phyloP scores from a whole-genome alignment of 2,797 vertebrate genomes.

The Sebastes reedi region DNA sequence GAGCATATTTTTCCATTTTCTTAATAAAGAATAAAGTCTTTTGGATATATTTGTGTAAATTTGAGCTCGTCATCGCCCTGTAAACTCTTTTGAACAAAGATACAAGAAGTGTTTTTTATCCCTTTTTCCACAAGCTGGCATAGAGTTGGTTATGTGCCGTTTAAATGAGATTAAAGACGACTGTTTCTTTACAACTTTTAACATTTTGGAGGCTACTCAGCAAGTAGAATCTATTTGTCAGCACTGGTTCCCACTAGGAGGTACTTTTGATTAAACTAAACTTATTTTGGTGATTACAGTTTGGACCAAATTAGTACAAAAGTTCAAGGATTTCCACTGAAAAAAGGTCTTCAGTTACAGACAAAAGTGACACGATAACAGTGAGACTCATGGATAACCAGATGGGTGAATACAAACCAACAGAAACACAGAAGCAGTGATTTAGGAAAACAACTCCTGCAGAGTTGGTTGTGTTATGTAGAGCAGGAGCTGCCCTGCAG shows the following conservation, averaged over 20 bases:
- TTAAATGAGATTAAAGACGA: no score
- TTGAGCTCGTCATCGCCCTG: background rate
- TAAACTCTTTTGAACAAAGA: background rate
- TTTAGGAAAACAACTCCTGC: conserved; percentile 16
- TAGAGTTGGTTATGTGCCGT: background rate
- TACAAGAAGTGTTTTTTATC: background rate
- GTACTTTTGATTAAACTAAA: background rate
- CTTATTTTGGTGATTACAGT: background rate
- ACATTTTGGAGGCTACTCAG: background rate
- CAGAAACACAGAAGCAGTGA: background rate
- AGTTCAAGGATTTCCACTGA: background rate
- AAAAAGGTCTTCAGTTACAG: background rate
- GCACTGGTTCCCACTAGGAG: background rate
- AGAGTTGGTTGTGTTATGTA: background rate
- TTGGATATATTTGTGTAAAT: background rate
- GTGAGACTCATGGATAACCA: background rate
- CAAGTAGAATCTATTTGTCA: no score
- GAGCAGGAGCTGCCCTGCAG: conserved; percentile 29
- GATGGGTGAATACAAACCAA: background rate
- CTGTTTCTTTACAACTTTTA: background rate
- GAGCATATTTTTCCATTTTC: background rate
- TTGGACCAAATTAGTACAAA: background rate
- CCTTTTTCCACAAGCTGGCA: background rate
- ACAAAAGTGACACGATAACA: background rate
- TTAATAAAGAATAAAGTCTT: background rate